A percentile compares a stretch with the other conserved stretches of the same genome.
These are phyloP conservation scores for Pelagia noctiluca DNA, from an alignment of 30 jellyfish, hydroid and myxozoan species.

Conservation along the genomic window DNA sequence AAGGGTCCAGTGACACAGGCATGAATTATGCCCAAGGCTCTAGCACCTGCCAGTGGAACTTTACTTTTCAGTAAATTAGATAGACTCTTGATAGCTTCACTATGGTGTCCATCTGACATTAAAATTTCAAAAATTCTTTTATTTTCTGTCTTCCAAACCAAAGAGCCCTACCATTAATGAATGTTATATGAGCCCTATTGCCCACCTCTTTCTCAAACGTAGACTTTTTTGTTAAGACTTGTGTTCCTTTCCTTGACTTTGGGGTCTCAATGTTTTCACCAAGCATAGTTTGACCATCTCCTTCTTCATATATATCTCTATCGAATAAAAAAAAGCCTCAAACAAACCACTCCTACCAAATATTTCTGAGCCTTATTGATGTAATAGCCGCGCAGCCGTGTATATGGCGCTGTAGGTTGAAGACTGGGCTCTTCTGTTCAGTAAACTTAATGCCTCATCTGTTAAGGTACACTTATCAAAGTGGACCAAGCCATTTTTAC, in stretches of 20 bases:
- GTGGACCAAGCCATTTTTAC: conserved; percentile 31
- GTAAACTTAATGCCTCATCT: conserved; percentile 14
- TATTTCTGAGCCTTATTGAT: conserved; percentile 45
- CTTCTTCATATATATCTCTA: neutral
- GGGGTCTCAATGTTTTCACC: too few species aligned
- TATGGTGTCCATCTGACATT: too few species aligned
- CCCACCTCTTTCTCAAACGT: conserved; percentile 35
- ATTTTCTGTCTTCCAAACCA: neutral
- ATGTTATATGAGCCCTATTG: conserved; percentile 51
- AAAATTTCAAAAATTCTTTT: neutral
- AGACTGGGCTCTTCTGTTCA: conserved; percentile 21
- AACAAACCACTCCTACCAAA: conserved; percentile 24
- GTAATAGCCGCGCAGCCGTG: conserved; percentile 30
- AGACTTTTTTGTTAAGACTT: conserved; percentile 13
- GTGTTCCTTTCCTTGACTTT: conserved; percentile 38
- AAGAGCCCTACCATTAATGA: conserved; percentile 34
- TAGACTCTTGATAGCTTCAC: neutral
- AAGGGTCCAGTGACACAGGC: conserved; percentile 26
- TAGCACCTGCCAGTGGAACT: conserved; percentile 26
- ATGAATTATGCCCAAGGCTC: conserved; percentile 10
- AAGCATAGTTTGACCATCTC: too few species aligned
- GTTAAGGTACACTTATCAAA: conserved; percentile 33
- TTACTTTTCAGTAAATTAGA: neutral
- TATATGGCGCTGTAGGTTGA: conserved; percentile 29
- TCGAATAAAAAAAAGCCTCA: conserved; percentile 6